phyloP scores from a whole-genome alignment of 2,797 vertebrate genomes.

The Valencia hispanica region DNA sequence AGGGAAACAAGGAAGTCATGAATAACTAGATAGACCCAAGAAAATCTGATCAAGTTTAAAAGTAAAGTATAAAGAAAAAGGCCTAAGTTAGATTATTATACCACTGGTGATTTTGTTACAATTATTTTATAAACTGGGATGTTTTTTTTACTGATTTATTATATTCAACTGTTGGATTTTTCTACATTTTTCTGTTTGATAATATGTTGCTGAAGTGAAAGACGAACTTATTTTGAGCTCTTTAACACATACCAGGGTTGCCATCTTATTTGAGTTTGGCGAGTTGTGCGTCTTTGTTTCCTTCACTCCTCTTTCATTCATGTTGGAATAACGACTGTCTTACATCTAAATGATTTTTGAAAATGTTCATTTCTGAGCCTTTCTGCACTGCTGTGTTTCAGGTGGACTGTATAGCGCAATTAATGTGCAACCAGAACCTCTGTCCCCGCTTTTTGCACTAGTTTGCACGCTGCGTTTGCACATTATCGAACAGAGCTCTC shows the following conservation, averaged over 20 bases:
- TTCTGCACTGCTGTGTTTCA: background rate
- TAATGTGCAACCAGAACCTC: background rate
- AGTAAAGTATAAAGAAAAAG: background rate
- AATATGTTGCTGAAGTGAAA: background rate
- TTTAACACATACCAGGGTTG: background rate
- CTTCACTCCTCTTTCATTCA: background rate
- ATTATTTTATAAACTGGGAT: background rate
- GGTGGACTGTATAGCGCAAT: background rate
- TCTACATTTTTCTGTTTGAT: background rate
- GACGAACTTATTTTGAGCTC: background rate
- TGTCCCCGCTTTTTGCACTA: background rate
- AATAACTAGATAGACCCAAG: background rate
- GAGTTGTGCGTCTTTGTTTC: background rate
- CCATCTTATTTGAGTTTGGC: background rate
- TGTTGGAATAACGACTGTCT: background rate
- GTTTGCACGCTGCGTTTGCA: constrained; percentile 14
- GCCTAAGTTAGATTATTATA: background rate
- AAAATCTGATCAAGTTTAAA: background rate
- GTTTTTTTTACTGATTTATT: background rate
- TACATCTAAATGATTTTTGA: background rate
- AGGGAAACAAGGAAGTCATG: background rate
- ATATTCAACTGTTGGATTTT: background rate
- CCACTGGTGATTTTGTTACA: background rate
- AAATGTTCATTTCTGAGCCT: background rate
- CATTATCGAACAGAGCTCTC: constrained; percentile 12